Evolutionary conservation across 2,113 vertebrate species (phyloP), one percentile per base, ranked within the genome.

Genomic region (Mormyrus iriodes): DNA sequence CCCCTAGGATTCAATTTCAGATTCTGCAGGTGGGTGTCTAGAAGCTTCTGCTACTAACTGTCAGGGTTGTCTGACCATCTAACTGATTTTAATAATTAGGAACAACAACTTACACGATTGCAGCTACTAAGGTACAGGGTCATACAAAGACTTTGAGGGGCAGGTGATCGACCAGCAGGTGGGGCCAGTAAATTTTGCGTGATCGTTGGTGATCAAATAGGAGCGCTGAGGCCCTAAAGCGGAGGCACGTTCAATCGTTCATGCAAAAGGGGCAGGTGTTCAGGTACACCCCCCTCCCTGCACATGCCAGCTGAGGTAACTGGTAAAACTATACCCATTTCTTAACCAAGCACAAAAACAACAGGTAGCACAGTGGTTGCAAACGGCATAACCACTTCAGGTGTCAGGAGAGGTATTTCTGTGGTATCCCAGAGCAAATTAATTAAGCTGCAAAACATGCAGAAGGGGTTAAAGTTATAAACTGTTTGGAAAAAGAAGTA

Each of bases 1-100:
- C 93, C 87, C 65, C 58, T 53, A 9, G n/a, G 0, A 52, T 92
- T 92, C 90, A 90, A 90, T 49, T 85, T 49, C 91, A 90, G 85
- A 8, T 86, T 83, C 49, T 92, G 89, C 90, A 92, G 91, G 91
- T 93, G 87, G 89, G 85, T 7, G 17, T 31, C 27, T 31, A 55
- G 5, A 9, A 86, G 17, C 21, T 19, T 19, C 21, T 44, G 73
- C n/a, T 48, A 27, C 31, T 7, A 15, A 21, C 39, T 4, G 13
- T 39, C 5, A 0, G 5, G 69, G 31, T 2, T 24, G 13, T 39
- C 69, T 35, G 35, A 76, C 12, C 69, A 76, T 39, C 31, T 73
- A 73, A 73, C 69, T 31, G 13, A 3, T 31, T 39, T 39, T 76
- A 76, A 76, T 76, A 31, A 39, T 76, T 39, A 76, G 35, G 35